Evolutionary conservation across 1,140 invertebrate genomes (phyloP).

Genomic region (Drosophila chauvacae): DNA sequence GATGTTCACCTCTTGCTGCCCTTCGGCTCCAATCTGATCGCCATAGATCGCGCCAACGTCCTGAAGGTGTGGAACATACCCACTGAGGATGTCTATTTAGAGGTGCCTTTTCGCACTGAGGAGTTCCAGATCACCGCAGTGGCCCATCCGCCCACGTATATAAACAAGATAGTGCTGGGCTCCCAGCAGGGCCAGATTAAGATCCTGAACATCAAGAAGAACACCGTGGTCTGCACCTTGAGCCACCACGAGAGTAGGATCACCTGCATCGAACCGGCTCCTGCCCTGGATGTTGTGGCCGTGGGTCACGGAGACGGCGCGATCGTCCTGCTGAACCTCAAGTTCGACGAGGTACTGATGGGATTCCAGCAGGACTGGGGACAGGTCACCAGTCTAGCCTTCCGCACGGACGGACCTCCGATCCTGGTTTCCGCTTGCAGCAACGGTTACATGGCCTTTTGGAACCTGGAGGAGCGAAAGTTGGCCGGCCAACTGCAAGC

Average conservation of each 20-base stretch:
- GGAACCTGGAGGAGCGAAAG: slow-evolving; percentile 95
- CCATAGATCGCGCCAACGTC: slow-evolving; percentile 91
- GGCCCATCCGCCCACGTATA: slow-evolving; percentile 95
- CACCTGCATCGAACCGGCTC: slow-evolving; percentile 91
- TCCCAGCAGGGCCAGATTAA: slow-evolving; percentile 95
- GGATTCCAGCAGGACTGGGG: slow-evolving; percentile 97
- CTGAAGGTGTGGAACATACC: slow-evolving; percentile 95
- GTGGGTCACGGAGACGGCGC: slow-evolving; percentile 93
- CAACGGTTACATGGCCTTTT: slow-evolving; percentile 94
- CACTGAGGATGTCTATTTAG: slow-evolving; percentile 88
- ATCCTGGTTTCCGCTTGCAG: slow-evolving; percentile 94
- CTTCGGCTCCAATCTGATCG: slow-evolving; percentile 94
- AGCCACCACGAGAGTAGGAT: slow-evolving; percentile 90
- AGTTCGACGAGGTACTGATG: slow-evolving; percentile 93
- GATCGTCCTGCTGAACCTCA: slow-evolving; percentile 95
- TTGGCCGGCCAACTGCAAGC: slow-evolving; percentile 87
- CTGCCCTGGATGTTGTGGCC: slow-evolving; percentile 95
- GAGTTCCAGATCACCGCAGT: slow-evolving; percentile 92
- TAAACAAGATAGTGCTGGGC: slow-evolving; percentile 97
- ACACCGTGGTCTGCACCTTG: slow-evolving; percentile 92
- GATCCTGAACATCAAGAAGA: slow-evolving; percentile 95
- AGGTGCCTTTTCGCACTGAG: slow-evolving; percentile 89
- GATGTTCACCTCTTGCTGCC: slow-evolving; percentile 93
- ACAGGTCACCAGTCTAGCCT: slow-evolving; percentile 92
- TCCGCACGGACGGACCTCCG: slow-evolving; percentile 93